phyloP scores from a whole-genome alignment of 2,113 vertebrate species.

The Gambusia affinis region DNA sequence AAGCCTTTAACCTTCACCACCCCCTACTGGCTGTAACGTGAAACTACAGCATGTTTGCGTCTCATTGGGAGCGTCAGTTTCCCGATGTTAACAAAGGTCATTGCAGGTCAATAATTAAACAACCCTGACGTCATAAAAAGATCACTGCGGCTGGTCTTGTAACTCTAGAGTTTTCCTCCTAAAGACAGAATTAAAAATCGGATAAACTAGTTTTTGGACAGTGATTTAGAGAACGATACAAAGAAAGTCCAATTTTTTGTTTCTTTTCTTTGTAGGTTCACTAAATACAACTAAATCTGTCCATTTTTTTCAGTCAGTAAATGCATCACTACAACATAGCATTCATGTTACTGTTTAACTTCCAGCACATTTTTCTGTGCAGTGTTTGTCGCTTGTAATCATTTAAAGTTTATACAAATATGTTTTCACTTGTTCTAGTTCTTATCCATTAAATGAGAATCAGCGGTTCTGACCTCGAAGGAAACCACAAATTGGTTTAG shows the following conservation, averaged over 20 bases:
- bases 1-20: not conserved
- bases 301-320: not conserved
- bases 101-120: not conserved
- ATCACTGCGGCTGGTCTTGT: not conserved
- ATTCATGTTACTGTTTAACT: not conserved
- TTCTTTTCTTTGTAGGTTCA: too few species aligned
- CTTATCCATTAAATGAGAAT: not conserved
- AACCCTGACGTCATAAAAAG: not conserved
- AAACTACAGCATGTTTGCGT: not conserved
- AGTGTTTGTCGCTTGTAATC: not conserved
- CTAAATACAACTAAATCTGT: not conserved
- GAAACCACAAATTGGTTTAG: not conserved
- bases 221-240: too few species aligned
- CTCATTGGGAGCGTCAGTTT: not conserved
- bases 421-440: not conserved
- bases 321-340: too few species aligned
- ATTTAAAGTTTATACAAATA: not conserved
- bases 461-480: not conserved
- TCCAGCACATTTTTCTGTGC: not conserved
- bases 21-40: not conserved
- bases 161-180: not conserved
- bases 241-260: too few species aligned
- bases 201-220: not conserved
- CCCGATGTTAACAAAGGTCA: not conserved
- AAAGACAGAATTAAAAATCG: not conserved